phyloP scores from a whole-genome alignment of 2,888 invertebrate species.

The Cacoxenus indagator region DNA sequence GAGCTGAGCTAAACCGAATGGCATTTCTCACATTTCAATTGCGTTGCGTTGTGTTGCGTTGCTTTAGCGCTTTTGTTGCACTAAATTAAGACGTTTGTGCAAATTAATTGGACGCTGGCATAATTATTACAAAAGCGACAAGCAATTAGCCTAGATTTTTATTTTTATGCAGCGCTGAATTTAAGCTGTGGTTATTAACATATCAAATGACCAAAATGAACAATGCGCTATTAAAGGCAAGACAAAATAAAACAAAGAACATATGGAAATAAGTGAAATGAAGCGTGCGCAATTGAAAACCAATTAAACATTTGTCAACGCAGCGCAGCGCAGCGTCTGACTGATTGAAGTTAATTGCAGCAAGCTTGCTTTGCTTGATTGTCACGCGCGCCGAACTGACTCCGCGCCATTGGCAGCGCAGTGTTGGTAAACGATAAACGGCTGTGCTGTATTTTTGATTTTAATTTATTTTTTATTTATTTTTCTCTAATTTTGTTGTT shows the following conservation, averaged over 20 bases:
- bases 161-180: not conserved
- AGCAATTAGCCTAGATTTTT: constrained; percentile 64
- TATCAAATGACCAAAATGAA: no score
- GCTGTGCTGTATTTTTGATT: not conserved
- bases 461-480: no score
- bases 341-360: constrained; percentile 59
- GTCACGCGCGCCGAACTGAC: not conserved
- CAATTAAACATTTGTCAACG: constrained; percentile 31
- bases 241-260: not conserved
- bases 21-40: no score
- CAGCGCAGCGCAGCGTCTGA: constrained; percentile 27
- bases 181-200: not conserved
- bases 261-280: not conserved
- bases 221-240: not conserved
- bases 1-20: not conserved
- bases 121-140: constrained; percentile 65
- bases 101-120: constrained; percentile 67
- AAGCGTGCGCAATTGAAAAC: constrained; percentile 41
- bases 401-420: not conserved
- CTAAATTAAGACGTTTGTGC: constrained; percentile 61
- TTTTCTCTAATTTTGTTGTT: no score
- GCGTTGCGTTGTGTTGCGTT: not conserved
- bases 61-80: not conserved
- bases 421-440: not conserved
- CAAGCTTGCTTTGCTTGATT: not conserved